Conservation (phyloP, 2,888 invertebrate genomes). For the Tinea semifulvella region DNA sequence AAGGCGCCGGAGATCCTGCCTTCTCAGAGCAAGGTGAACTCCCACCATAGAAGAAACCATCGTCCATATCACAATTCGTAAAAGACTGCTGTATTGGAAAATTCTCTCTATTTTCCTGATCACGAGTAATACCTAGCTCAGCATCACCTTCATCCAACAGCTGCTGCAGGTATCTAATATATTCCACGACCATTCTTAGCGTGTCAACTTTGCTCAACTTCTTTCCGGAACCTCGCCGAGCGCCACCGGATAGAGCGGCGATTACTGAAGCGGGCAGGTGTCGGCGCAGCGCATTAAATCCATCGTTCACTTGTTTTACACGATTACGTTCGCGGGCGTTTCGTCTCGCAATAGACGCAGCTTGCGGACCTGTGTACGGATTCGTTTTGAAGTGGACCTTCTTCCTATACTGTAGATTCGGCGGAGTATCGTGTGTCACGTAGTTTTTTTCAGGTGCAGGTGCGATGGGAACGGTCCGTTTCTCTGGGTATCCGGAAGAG, state of each 20-base stretch:
- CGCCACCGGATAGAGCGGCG: conserved; percentile 71
- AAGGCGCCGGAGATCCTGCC: conserved; percentile 78
- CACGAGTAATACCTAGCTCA: conserved; percentile 55
- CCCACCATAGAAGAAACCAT: conserved; percentile 58
- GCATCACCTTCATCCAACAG: conserved; percentile 79
- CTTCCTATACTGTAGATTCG: conserved; percentile 72
- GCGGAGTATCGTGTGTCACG: conserved; percentile 60
- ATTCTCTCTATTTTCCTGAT: conserved; percentile 54
- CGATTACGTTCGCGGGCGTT: conserved; percentile 95
- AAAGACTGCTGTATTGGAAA: conserved; percentile 43
- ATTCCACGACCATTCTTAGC: conserved; percentile 88
- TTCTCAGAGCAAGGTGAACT: conserved; percentile 73
- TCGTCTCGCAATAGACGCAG: conserved; percentile 86
- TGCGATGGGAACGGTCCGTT: conserved; percentile 64
- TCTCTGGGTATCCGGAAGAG: conserved; percentile 61
- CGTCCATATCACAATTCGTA: conserved; percentile 56
- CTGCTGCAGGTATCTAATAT: conserved; percentile 85
- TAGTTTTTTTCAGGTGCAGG: conserved; percentile 68
- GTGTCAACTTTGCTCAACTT: conserved; percentile 92
- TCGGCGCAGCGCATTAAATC: conserved; percentile 87
- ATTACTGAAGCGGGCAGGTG: conserved; percentile 87
- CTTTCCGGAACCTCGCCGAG: conserved; percentile 80
- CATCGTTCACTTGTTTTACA: conserved; percentile 94
- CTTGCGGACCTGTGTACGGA: conserved; percentile 72
- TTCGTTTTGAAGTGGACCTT: conserved; percentile 77